Evolutionary conservation across 2,113 vertebrate genomes (phyloP).

Genomic region (Atractosteus spatula): DNA sequence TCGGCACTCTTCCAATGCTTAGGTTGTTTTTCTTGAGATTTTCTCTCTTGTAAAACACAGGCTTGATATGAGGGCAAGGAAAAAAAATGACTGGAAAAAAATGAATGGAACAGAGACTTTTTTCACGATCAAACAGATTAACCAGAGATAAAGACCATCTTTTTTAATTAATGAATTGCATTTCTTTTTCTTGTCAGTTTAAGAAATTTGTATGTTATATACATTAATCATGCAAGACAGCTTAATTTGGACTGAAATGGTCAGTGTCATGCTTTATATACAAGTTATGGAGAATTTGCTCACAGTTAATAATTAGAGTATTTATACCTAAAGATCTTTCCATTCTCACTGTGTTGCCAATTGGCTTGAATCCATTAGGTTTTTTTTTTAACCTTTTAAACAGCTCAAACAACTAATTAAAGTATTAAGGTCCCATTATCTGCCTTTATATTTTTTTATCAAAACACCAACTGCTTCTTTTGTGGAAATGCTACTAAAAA

Average conservation of each 20-base stretch:
- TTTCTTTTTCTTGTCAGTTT: not conserved
- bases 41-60: not conserved
- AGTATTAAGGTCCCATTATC: not conserved
- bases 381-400: too few relatives aligned
- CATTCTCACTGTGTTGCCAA: not conserved
- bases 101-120: not conserved
- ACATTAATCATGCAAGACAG: too few relatives aligned
- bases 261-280: not conserved
- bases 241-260: too few relatives aligned
- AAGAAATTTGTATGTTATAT: not conserved
- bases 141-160: too few relatives aligned
- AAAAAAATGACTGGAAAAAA: not conserved
- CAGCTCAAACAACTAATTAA: too few relatives aligned
- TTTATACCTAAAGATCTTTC: constrained; percentile 1
- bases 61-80: not conserved
- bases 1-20: not conserved
- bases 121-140: too few relatives aligned
- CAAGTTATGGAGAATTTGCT: not conserved
- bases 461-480: too few relatives aligned
- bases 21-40: too few relatives aligned
- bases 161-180: too few relatives aligned
- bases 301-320: not conserved
- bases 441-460: too few relatives aligned
- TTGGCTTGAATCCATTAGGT: not conserved
- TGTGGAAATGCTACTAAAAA: too few relatives aligned